Evolutionary conservation across 2,888 invertebrate species (phyloP).

Genomic region (Sericinus montela): DNA sequence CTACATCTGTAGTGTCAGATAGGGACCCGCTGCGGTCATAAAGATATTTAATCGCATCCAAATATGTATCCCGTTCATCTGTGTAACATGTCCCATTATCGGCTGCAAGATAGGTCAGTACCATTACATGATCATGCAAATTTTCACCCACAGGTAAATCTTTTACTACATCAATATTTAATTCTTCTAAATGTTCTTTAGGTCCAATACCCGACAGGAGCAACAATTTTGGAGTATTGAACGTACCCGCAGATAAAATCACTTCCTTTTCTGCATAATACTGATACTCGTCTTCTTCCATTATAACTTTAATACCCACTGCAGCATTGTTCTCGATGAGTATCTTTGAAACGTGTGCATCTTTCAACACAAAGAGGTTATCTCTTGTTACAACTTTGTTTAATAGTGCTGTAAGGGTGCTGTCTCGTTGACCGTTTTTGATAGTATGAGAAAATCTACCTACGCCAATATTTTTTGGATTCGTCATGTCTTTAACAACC

Average conservation of each 20-base stretch:
- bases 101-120: slow-evolving; percentile 43
- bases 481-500: slow-evolving; percentile 58
- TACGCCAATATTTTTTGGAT: slow-evolving; percentile 48
- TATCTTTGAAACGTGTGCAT: slow-evolving; percentile 46
- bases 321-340: slow-evolving; percentile 42
- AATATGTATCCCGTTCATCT: slow-evolving; percentile 27
- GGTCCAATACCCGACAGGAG: slow-evolving; percentile 61
- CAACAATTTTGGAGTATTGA: slow-evolving; percentile 57
- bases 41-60: slow-evolving; percentile 50
- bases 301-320: slow-evolving; percentile 40
- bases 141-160: slow-evolving; percentile 60
- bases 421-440: slow-evolving; percentile 45
- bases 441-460: slow-evolving; percentile 62
- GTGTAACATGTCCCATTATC: slow-evolving; percentile 47
- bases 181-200: slow-evolving; percentile 36
- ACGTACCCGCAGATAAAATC: slow-evolving; percentile 55
- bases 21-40: slow-evolving; percentile 45
- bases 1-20: slow-evolving; percentile 46
- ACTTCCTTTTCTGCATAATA: slow-evolving; percentile 50
- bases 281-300: slow-evolving; percentile 29
- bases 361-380: slow-evolving; percentile 47
- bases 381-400: slow-evolving; percentile 33
- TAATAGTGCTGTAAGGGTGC: slow-evolving; percentile 48
- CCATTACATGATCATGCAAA: slow-evolving; percentile 59
- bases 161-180: slow-evolving; percentile 39